These are phyloP conservation scores for Natator depressus DNA, from an alignment of 2,113 vertebrate species.

Conservation along the genomic window DNA sequence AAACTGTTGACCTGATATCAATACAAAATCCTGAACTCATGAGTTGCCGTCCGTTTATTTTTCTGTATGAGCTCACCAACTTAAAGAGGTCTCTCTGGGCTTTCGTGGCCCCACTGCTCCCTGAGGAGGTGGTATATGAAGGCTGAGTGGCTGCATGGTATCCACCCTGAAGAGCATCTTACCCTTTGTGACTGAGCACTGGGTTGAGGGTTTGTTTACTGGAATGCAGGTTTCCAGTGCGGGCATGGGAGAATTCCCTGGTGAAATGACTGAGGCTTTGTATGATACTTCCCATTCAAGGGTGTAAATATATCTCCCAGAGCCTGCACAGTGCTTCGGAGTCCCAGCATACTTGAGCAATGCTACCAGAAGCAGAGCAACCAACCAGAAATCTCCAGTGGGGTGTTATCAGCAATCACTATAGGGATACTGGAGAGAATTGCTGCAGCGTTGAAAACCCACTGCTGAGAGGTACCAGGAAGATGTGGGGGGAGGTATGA, in stretches of 20 bases:
- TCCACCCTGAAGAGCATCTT: background rate
- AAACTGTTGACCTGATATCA: background rate
- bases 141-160: background rate
- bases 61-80: background rate
- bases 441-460: background rate
- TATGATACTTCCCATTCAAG: background rate
- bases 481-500: background rate
- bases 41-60: background rate
- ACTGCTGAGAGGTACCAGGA: background rate
- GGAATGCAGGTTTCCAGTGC: background rate
- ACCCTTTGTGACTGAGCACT: background rate
- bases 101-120: background rate
- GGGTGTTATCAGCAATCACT: background rate
- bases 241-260: background rate
- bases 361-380: background rate
- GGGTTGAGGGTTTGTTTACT: background rate
- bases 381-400: background rate
- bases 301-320: background rate
- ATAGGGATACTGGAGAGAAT: background rate
- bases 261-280: background rate
- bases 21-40: slow-evolving; percentile 2
- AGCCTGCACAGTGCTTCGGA: background rate
- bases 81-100: background rate
- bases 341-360: background rate
- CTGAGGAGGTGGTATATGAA: background rate